A percentile compares a stretch with the other conserved stretches of the same genome.
Conservation (phyloP, 1,140 invertebrate species). For the Trachymyrmex cornetzi region DNA sequence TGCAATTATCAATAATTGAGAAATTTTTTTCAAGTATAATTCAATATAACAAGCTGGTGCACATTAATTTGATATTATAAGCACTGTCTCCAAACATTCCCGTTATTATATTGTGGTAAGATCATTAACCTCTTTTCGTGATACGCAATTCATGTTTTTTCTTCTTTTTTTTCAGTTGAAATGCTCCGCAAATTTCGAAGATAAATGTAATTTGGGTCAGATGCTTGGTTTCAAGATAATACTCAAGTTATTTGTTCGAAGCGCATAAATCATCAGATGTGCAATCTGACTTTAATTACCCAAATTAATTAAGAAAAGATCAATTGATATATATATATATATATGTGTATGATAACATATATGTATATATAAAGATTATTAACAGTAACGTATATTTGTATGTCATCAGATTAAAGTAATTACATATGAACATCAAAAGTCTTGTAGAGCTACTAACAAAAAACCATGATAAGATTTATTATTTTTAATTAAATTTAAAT, state of each 20-base stretch:
- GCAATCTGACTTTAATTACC: conserved; percentile 21
- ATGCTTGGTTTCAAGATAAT: neutral
- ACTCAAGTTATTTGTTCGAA: conserved; percentile 4
- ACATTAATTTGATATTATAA: conserved; percentile 67
- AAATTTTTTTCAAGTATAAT: conserved; percentile 71
- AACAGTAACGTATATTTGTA: neutral
- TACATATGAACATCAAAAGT: neutral
- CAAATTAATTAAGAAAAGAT: conserved; percentile 14
- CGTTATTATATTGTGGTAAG: conserved; percentile 55
- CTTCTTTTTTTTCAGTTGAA: neutral
- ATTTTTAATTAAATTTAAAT: too few species aligned
- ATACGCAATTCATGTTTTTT: conserved; percentile 24
- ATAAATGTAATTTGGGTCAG: conserved; percentile 26
- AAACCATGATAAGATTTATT: too few species aligned
- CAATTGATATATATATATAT: neutral
- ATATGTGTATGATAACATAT: neutral
- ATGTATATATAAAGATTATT: neutral
- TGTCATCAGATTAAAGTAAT: conserved; percentile 5
- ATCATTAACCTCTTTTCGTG: conserved; percentile 53
- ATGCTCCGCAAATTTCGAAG: conserved; percentile 5
- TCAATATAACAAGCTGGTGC: conserved; percentile 63
- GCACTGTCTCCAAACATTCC: conserved; percentile 45
- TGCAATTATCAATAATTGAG: conserved; percentile 71
- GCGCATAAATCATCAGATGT: neutral
- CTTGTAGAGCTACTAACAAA: neutral